Base-by-base conservation (phyloP, 2,797 vertebrate genomes). In the Mus caroli region DNA sequence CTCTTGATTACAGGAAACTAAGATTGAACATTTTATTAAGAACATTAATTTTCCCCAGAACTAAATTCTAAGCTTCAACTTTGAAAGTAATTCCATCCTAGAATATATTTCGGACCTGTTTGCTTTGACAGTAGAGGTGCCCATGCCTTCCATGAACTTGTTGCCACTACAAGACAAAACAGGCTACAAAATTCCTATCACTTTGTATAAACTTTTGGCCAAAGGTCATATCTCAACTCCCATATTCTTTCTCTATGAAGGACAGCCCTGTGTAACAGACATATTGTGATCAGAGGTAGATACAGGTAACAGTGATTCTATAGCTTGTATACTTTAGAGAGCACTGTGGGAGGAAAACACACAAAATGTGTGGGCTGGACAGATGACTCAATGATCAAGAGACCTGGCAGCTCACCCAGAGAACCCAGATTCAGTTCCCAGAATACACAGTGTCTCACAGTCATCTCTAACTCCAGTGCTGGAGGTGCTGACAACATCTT, bases 11-110 rank as follows among this genome's bases (percentile, higher is more conserved):
- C 50, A 60, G 58, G 69, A 91, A 85, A 89, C 43, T 78, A 92
- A 92, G 69, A 26, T 82, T 89, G 85, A 95, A n/a, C 20, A 60
- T 91, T 94, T 96, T 91, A 92, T 85, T 76, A 91, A 50, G 69
- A 89, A 91, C 50, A 67, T 24, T 88, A 58, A 89, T 77, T 95
- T 92, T 91, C 94, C 46, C 67, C 67, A 56, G 46, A 93, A 90
- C 75, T 58, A 86, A 40, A n/a, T 94, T 96, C 43, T 54, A 52
- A 73, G 76, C 69, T 92, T 94, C 8, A 13, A 67, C 15, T 96
- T 60, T 46, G 22, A n/a, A 52, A 90, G 71, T 40, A 62, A 60
- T 73, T 64, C 60, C 77, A 11, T 54, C 54, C 26, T 19, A 54
- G 37, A 64, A 46, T 90, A 69, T 13, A 9, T 79, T 75, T 60